Evolutionary conservation across 64 coral and sea anemone species (phyloP), one percentile per base, ranked within the genome.

Genomic region (Actinia equina): DNA sequence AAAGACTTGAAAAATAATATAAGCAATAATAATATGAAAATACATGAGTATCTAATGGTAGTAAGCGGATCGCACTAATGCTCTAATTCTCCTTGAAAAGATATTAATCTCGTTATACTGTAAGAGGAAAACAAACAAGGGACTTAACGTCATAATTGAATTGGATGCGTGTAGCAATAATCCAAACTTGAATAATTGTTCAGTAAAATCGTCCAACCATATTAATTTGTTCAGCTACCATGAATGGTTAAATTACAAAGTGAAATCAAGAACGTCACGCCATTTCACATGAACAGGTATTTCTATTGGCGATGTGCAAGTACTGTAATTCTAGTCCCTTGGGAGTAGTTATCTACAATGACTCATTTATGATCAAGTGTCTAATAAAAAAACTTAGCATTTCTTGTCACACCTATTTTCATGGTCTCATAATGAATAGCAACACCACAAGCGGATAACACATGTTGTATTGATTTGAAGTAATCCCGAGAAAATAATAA

Each of bases 361-460:
- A 71, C 67, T 71, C 67, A 71, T 71, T 37, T 30, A 7, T 13
- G 11, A 14, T 26, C 11, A n/a, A n/a, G 18, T 23, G 22, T 67
- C 19, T 3, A 67, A 67, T 1, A 4, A 22, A 20, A 67, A 67
- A 67, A 17, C 20, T 23, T n/a, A 14, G n/a, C n/a, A 67, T 22
- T 67, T 67, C 9, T 79, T 80, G 43, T 80, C 78, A 80, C 78
- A 80, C 78, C 78, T 80, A 56, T 80, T 80, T 10, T n/a, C 78
- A 80, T 43, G 78, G 78, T 44, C 78, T 52, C 20, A 52, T 80
- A 80, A 80, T 80, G 51, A 52, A 80, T 51, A 46, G 12, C 22
- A 3, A 51, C 78, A 22, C 9, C 27, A 79, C 16, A 43, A 46
- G 77, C 77, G 10, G 27, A 16, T 9, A 41, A 12, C 69, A 81